phyloP scores from a whole-genome alignment of 2,888 invertebrate species.

The Antheraea yamamai region DNA sequence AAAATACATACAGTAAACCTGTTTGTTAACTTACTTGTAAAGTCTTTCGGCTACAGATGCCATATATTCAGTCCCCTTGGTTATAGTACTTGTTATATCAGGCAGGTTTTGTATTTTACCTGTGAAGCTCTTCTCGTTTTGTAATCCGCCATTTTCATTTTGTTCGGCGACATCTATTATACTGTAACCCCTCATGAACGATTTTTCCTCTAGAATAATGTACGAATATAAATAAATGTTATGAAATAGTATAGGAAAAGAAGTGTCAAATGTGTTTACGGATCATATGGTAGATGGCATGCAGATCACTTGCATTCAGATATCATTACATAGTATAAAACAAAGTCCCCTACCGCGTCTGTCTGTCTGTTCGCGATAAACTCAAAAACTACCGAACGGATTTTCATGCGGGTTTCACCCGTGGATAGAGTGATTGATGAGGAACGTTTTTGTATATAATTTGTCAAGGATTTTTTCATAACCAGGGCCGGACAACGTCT shows the following conservation, averaged over 20 bases:
- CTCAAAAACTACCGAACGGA: no score
- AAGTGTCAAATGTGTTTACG: background rate
- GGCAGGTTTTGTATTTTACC: conserved; percentile 58
- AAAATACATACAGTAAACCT: background rate
- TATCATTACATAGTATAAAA: no score
- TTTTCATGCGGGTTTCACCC: no score
- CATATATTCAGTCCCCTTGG: conserved; percentile 60
- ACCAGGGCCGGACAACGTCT: no score
- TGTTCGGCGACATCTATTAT: conserved; percentile 31
- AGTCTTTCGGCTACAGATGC: conserved; percentile 60
- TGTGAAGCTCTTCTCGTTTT: conserved; percentile 45
- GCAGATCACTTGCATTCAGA: background rate
- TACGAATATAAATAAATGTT: conserved; percentile 20
- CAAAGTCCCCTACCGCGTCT: no score
- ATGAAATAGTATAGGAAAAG: background rate
- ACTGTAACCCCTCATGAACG: conserved; percentile 36
- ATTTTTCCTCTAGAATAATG: conserved; percentile 33
- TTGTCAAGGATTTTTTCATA: no score
- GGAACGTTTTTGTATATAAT: no score
- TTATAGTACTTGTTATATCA: conserved; percentile 61
- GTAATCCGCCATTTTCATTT: conserved; percentile 34
- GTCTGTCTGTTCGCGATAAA: no score
- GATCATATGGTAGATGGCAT: background rate
- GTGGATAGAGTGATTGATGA: no score
- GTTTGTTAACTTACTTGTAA: conserved; percentile 54